Conservation (phyloP, 2,113 vertebrate genomes). For the Steatornis caripensis region DNA sequence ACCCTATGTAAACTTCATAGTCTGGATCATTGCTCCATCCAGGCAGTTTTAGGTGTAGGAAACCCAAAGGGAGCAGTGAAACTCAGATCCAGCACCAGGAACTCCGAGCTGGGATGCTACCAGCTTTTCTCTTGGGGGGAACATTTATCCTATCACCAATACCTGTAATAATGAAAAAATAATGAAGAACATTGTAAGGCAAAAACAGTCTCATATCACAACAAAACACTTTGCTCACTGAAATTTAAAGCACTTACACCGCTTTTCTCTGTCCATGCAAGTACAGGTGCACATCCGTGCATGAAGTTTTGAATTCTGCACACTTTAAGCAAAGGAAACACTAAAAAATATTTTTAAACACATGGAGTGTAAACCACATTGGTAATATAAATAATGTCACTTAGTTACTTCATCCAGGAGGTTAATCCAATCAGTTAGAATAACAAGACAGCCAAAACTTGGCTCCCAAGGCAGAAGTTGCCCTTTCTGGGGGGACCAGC, state of each 20-base stretch:
- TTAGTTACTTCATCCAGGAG: neutral
- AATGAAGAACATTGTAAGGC: neutral
- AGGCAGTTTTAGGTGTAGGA: neutral
- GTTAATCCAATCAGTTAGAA: neutral
- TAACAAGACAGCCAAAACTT: neutral
- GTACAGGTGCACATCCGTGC: fast-evolving
- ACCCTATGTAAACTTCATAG: neutral
- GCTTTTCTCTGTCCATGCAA: neutral
- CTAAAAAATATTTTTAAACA: neutral
- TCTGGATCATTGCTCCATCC: fast-evolving
- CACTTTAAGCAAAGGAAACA: neutral
- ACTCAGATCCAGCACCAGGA: neutral
- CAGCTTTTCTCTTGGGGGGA: neutral
- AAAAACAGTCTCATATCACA: neutral
- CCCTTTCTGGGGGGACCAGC: neutral
- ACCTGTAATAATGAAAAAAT: neutral
- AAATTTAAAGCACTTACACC: neutral
- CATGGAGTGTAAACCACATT: neutral
- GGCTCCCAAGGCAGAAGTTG: neutral
- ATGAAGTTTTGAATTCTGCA: neutral
- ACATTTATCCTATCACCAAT: neutral
- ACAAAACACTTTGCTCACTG: neutral
- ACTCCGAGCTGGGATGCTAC: neutral
- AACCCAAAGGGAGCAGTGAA: neutral
- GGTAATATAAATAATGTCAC: neutral